Percentiles rank a stretch among this genome's conserved stretches.
Evolutionary conservation across 2,888 invertebrate genomes (phyloP).

Genomic region (Caenorhabditis sp.): DNA sequence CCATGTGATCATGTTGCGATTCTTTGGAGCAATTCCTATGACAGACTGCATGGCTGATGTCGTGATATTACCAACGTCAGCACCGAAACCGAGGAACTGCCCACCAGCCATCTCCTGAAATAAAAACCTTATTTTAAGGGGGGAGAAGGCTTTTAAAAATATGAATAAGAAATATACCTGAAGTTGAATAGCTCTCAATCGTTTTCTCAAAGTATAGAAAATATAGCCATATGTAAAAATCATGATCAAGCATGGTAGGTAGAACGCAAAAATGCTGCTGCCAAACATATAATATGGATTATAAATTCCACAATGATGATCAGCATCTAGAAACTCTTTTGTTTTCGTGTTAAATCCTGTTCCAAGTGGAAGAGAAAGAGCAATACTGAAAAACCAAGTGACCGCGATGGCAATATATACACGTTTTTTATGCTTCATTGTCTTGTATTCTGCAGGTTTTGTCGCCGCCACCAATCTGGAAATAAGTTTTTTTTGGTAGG

Average conservation of each 20-base stretch:
- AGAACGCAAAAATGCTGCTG: constrained; percentile 72
- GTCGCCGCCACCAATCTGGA: constrained; percentile 69
- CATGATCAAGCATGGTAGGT: constrained; percentile 74
- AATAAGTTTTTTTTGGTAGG: background rate
- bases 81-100: constrained; percentile 69
- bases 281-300: constrained; percentile 69
- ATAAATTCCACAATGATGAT: constrained; percentile 70
- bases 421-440: constrained; percentile 65
- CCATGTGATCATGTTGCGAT: constrained; percentile 70
- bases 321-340: constrained; percentile 53
- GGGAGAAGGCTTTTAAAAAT: too few species aligned
- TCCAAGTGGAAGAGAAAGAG: constrained; percentile 67
- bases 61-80: constrained; percentile 69
- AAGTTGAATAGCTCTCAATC: constrained; percentile 67
- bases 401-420: constrained; percentile 67
- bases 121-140: background rate
- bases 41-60: constrained; percentile 69
- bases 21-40: constrained; percentile 68
- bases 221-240: constrained; percentile 73
- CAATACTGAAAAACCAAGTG: constrained; percentile 69
- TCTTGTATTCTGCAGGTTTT: constrained; percentile 71
- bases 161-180: constrained; percentile 60
- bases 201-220: constrained; percentile 71
- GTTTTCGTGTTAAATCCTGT: constrained; percentile 65
- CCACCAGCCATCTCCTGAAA: constrained; percentile 69